These are phyloP conservation scores for Ptiloglossa arizonensis DNA, from an alignment of 1,140 invertebrate genomes.

Conservation along the genomic window DNA sequence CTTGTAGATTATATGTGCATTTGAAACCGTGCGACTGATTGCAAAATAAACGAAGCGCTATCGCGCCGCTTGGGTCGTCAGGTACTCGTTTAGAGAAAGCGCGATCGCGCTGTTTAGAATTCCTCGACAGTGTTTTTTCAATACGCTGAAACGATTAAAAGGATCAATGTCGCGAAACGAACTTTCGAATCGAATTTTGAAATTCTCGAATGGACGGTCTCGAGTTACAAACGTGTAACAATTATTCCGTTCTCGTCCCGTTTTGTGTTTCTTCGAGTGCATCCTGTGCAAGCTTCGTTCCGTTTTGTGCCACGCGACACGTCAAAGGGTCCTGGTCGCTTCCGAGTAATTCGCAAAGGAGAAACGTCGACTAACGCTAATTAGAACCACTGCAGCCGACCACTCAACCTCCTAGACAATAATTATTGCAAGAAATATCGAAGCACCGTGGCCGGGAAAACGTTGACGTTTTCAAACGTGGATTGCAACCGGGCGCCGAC, in stretches of 20 bases:
- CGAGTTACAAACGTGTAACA: too few relatives aligned
- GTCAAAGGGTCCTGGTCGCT: not conserved
- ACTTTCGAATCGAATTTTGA: too few relatives aligned
- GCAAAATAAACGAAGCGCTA: too few relatives aligned
- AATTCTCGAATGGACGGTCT: too few relatives aligned
- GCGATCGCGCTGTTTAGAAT: too few relatives aligned
- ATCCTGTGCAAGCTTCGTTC: not conserved
- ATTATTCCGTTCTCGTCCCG: not conserved
- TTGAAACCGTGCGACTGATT: too few relatives aligned
- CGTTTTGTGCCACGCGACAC: not conserved
- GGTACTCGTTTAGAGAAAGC: too few relatives aligned
- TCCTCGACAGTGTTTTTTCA: too few relatives aligned
- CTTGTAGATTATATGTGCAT: too few relatives aligned
- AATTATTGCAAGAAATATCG: conserved; percentile 29
- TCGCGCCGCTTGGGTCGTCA: too few relatives aligned
- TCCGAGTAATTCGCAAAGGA: not conserved
- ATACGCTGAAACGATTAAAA: too few relatives aligned
- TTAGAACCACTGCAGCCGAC: conserved; percentile 16
- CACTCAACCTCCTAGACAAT: conserved; percentile 22
- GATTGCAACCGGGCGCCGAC: not conserved
- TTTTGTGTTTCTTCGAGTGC: not conserved
- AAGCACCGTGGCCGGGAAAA: not conserved
- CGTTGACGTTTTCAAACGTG: not conserved
- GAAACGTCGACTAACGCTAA: conserved; percentile 16
- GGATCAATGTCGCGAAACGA: too few relatives aligned